These are phyloP conservation scores for Shinisaurus crocodilurus DNA, from an alignment of 2,113 vertebrate genomes.

Conservation along the genomic window DNA sequence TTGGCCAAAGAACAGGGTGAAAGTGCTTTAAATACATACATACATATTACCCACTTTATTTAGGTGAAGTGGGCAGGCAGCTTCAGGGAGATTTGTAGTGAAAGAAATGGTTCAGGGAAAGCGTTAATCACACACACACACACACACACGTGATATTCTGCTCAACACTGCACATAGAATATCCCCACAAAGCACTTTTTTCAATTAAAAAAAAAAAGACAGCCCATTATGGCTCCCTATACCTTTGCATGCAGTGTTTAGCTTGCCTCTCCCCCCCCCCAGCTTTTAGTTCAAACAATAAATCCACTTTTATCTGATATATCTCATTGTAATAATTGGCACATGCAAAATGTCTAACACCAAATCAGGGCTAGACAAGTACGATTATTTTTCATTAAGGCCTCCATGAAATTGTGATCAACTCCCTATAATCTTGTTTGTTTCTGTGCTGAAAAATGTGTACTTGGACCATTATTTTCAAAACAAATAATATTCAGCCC, in stretches of 20 bases:
- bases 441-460: not conserved
- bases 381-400: not conserved
- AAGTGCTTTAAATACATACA: too few relatives aligned
- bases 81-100: not conserved
- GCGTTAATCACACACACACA: not conserved
- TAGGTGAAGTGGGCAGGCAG: not conserved
- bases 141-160: not conserved
- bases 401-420: not conserved
- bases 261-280: not conserved
- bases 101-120: not conserved
- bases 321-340: conserved; percentile 33
- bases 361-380: not conserved
- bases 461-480: not conserved
- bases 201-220: not conserved
- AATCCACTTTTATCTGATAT: conserved; percentile 3
- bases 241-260: not conserved
- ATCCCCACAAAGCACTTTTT: too few relatives aligned
- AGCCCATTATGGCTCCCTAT: not conserved
- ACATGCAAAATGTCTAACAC: not conserved
- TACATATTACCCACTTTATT: too few relatives aligned
- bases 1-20: too few relatives aligned
- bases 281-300: not conserved
- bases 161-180: not conserved
- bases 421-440: not conserved
- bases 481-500: not conserved